Evolutionary conservation across 2,797 vertebrate species (phyloP).

Genomic region (Thunnus albacares): DNA sequence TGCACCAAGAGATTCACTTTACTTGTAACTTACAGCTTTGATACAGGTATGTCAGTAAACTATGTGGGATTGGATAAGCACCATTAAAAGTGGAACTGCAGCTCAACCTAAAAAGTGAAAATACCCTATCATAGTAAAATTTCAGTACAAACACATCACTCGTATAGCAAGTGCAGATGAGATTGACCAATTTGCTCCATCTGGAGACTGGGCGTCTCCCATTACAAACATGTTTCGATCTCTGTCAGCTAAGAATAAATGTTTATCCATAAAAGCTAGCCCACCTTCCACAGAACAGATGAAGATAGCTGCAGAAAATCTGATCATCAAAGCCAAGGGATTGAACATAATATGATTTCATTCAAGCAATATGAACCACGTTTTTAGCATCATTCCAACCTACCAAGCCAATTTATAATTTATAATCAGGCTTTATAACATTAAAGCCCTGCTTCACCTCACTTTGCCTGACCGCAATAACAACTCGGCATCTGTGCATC

Average conservation of each 20-base stretch:
- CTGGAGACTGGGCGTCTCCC: conserved; percentile 40
- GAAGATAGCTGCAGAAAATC: conserved; percentile 41
- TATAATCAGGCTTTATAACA: conserved; percentile 20
- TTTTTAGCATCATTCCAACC: conserved; percentile 36
- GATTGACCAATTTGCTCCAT: conserved; percentile 47
- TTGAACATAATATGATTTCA: conserved; percentile 33
- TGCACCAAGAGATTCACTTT: not conserved
- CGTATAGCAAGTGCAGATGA: not conserved
- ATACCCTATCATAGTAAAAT: conserved; percentile 18
- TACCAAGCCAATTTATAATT: conserved; percentile 26
- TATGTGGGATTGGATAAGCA: not conserved
- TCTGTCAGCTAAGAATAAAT: conserved; percentile 57
- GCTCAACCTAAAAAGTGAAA: conserved; percentile 8
- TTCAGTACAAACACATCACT: conserved; percentile 27
- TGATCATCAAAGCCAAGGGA: conserved; percentile 41
- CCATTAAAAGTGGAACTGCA: conserved; percentile 9
- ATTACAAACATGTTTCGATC: conserved; percentile 50
- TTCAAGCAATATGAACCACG: conserved; percentile 18
- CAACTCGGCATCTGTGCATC: conserved; percentile 16
- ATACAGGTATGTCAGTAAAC: not conserved
- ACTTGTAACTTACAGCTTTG: not conserved
- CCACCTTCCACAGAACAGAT: conserved; percentile 51
- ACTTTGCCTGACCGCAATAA: conserved; percentile 1
- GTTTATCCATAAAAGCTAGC: conserved; percentile 43
- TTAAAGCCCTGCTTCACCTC: conserved; percentile 12